phyloP scores from a whole-genome alignment of 1,140 invertebrate genomes.

The Drosophila lacertosa region DNA sequence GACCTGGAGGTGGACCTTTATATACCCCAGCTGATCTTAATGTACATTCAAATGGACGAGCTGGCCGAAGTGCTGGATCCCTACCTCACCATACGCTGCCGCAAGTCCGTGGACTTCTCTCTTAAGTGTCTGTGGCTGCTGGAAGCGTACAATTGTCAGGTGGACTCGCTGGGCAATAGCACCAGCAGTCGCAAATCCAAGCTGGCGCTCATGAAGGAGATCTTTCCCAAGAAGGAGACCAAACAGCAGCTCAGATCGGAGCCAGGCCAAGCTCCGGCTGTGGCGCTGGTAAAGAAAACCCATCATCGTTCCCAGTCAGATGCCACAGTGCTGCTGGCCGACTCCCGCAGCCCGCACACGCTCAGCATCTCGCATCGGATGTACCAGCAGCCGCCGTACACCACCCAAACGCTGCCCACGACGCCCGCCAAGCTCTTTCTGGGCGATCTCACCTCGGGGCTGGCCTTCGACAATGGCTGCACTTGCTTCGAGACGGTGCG shows the following conservation, averaged over 20 bases:
- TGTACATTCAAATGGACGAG: constrained; percentile 99
- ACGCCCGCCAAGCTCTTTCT: constrained; percentile 88
- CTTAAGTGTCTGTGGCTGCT: constrained; percentile 97
- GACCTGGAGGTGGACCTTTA: constrained; percentile 98
- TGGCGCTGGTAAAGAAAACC: constrained; percentile 79
- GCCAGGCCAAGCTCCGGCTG: constrained; percentile 15
- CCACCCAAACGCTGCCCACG: constrained; percentile 70
- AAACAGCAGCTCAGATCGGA: constrained; percentile 56
- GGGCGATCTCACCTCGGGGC: constrained; percentile 96
- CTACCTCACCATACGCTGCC: constrained; percentile 97
- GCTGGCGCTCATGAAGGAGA: constrained; percentile 84
- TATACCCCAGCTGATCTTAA: constrained; percentile 97
- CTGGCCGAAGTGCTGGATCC: constrained; percentile 97
- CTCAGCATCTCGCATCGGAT: constrained; percentile 83
- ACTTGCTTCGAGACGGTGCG: constrained; percentile 88
- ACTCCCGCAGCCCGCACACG: constrained; percentile 58
- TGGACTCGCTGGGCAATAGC: constrained; percentile 63
- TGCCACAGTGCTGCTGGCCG: constrained; percentile 88
- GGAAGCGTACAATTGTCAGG: constrained; percentile 90
- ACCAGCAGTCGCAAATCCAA: constrained; percentile 71
- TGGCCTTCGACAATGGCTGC: constrained; percentile 98
- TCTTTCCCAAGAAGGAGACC: constrained; percentile 76
- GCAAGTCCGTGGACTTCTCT: constrained; percentile 97
- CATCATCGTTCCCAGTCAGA: constrained; percentile 94
- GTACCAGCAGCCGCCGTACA: constrained; percentile 78